Percentiles rank a stretch among this genome's conserved stretches.
phyloP scores from a whole-genome alignment of 2,888 invertebrate genomes.

The Chloromyia formosa region DNA sequence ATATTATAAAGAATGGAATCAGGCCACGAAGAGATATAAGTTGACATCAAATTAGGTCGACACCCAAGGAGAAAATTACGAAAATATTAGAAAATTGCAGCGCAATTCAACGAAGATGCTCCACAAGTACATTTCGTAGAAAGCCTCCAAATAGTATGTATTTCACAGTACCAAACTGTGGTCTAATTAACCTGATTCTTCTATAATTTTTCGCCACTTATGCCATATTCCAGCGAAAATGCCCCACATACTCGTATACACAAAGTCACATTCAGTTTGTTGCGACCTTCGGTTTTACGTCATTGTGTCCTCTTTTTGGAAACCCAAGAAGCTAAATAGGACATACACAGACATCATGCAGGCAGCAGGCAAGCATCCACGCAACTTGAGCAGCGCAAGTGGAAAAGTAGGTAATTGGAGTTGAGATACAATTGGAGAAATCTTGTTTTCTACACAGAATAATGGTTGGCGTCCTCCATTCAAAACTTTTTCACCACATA shows the following conservation, averaged over 20 bases:
- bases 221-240: no score
- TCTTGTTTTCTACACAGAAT: neutral
- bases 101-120: no score
- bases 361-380: neutral
- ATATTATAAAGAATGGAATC: no score
- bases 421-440: neutral
- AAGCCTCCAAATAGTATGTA: no score
- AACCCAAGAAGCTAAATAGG: neutral
- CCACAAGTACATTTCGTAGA: no score
- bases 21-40: no score
- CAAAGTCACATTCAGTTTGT: neutral
- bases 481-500: neutral
- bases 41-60: no score
- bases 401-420: slow-evolving; percentile 10
- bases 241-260: no score
- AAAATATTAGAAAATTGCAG: no score
- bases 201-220: no score
- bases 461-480: neutral
- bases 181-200: neutral
- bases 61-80: no score
- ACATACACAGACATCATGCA: neutral
- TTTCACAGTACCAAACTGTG: no score
- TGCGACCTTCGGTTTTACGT: neutral
- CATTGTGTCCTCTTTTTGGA: neutral
- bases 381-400: slow-evolving; percentile 2